Evolutionary conservation across 1,140 invertebrate genomes (phyloP).

Genomic region (Penaeus chinensis): DNA sequence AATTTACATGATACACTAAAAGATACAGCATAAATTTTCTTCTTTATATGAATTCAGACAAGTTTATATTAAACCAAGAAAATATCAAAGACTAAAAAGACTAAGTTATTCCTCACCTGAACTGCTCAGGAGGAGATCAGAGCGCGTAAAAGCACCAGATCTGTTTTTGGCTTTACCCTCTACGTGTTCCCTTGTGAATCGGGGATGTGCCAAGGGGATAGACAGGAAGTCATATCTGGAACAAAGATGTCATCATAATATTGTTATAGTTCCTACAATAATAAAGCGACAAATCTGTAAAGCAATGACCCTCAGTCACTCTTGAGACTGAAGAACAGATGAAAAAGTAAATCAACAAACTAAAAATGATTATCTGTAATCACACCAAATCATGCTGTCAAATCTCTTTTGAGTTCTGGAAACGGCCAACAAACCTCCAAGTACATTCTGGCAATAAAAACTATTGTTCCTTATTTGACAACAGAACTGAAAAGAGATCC

Average conservation of each 20-base stretch:
- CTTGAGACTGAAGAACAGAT: too few relatives aligned
- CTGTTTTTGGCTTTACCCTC: conserved; percentile 71
- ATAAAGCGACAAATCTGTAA: not conserved
- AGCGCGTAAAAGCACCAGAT: conserved; percentile 74
- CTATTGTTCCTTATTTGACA: too few relatives aligned
- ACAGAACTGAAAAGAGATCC: too few relatives aligned
- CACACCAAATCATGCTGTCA: too few relatives aligned
- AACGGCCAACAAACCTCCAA: too few relatives aligned
- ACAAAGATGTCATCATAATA: not conserved
- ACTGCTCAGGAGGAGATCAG: conserved; percentile 75
- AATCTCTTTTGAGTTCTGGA: too few relatives aligned
- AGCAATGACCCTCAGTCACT: too few relatives aligned
- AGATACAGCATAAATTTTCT: conserved; percentile 5
- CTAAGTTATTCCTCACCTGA: conserved; percentile 70
- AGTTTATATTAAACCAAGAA: conserved; percentile 7
- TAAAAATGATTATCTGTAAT: too few relatives aligned
- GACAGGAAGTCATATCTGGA: conserved; percentile 76
- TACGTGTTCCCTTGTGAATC: conserved; percentile 75
- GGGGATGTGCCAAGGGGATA: conserved; percentile 75
- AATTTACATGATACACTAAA: conserved; percentile 3
- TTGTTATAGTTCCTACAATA: not conserved
- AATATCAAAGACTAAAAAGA: not conserved
- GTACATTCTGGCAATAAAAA: too few relatives aligned
- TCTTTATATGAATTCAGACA: conserved; percentile 17
- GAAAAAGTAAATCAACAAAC: too few relatives aligned